Evolutionary conservation across 2,113 vertebrate genomes (phyloP), one percentile per base, ranked within the genome.

Genomic region (Trichomycterus rosablanca): DNA sequence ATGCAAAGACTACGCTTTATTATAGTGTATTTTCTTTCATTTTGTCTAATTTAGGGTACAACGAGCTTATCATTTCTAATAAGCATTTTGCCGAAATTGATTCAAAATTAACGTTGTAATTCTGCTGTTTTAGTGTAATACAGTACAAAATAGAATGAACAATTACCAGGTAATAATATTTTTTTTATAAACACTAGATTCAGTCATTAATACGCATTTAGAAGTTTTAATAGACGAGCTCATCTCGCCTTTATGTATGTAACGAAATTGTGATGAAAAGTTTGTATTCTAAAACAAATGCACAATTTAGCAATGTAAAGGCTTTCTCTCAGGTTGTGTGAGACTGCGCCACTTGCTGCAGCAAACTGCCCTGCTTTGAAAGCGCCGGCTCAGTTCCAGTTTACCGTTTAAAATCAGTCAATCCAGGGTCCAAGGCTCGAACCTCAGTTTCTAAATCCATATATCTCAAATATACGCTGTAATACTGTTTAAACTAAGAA

Each of bases 341-440:
- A 3, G 45, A 50, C 63, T 71, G 68, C 68, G 63, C 57, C 57
- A 66, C 50, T 15, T 28, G 30, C 28, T 60, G 44, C 57, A 16
- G 32, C 64, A 59, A 16, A 65, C 16, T 28, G 23, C 26, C 14
- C 37, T 44, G 14, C 20, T 34, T 42, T 43, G 12, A 30, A 16
- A 11, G 8, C 15, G 3, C 26, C 37, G 60, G 48, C 60, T 19
- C 48, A 9, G 11, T 7, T 53, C 18, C 59, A 43, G 60, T 18
- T 19, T n/a, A n/a, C n/a, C n/a, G n/a, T n/a, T n/a, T n/a, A n/a
- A n/a, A n/a, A n/a, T n/a, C n/a, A n/a, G n/a, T n/a, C n/a, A n/a
- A n/a, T n/a, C n/a, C 3, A 32, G 19, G 16, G 23, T 50, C n/a
- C 10, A 20, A 35, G 3, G 2, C 37, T 32, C 49, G 0, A 43